phyloP scores from a whole-genome alignment of 2,888 invertebrate genomes.

The Dysmachus trigonus region DNA sequence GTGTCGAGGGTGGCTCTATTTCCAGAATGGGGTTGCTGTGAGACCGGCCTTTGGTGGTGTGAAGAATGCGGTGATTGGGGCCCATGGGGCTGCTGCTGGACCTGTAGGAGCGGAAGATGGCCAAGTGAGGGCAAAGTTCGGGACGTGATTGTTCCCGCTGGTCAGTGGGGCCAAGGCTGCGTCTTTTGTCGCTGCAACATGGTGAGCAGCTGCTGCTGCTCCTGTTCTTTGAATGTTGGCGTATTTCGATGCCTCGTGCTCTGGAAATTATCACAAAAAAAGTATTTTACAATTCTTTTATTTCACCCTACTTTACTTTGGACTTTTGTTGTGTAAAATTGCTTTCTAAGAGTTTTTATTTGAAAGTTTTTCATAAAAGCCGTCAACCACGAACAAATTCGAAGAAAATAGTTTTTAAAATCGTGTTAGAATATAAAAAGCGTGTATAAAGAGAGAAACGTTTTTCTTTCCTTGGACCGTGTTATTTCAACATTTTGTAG shows the following conservation, averaged over 20 bases:
- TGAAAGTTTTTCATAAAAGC: no score
- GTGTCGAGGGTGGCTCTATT: neutral
- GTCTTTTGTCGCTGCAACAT: constrained; percentile 70
- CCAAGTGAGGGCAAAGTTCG: constrained; percentile 53
- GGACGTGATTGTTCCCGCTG: constrained; percentile 59
- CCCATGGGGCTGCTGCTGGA: neutral
- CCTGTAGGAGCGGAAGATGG: neutral
- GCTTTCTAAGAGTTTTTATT: no score
- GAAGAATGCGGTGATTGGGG: neutral
- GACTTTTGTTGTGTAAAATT: no score
- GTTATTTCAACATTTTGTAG: no score
- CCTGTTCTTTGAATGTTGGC: constrained; percentile 72
- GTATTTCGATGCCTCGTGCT: constrained; percentile 70
- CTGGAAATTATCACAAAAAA: constrained; percentile 54
- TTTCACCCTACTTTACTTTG: no score
- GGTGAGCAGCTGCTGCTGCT: constrained; percentile 68
- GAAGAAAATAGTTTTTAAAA: no score
- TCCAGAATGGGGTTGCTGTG: neutral
- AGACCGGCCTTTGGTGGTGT: constrained; percentile 1
- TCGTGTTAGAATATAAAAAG: no score
- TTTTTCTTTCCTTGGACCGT: no score
- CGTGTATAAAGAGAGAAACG: no score
- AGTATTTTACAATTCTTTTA: no score
- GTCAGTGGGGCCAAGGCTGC: constrained; percentile 66
- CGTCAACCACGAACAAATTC: no score